A percentile compares a stretch with the other conserved stretches of the same genome.
phyloP scores from a whole-genome alignment of 2,888 invertebrate genomes.

The Plagodis dolabraria region DNA sequence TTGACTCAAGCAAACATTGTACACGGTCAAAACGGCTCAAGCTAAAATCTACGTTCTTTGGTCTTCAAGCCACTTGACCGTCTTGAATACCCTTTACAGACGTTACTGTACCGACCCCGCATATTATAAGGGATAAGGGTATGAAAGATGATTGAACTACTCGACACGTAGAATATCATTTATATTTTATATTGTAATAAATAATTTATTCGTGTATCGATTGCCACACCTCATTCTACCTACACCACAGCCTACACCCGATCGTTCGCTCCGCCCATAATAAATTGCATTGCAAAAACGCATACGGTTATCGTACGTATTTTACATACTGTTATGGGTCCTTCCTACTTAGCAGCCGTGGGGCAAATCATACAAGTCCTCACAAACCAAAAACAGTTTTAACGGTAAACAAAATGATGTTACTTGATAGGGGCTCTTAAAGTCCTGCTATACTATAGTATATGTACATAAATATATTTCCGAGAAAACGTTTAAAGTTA shows the following conservation, averaged over 20 bases:
- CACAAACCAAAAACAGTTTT: conserved; percentile 27
- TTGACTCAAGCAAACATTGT: no score
- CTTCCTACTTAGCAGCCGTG: conserved; percentile 8
- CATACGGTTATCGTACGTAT: conserved; percentile 14
- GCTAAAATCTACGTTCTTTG: no score
- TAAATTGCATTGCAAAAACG: conserved; percentile 28
- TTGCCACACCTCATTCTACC: conserved; percentile 28
- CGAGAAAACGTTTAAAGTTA: conserved; percentile 25
- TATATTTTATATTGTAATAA: no score
- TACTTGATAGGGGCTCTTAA: conserved; percentile 44
- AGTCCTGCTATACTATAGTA: no score
- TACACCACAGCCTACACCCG: conserved; percentile 31
- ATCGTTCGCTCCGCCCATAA: conserved; percentile 34
- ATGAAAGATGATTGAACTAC: no score
- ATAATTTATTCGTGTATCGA: conserved; percentile 27
- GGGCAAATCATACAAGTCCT: conserved; percentile 23
- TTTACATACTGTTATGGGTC: conserved; percentile 14
- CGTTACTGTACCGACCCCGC: no score
- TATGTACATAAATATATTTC: conserved; percentile 2
- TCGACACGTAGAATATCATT: not conserved
- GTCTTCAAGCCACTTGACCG: no score
- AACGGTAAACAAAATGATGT: conserved; percentile 47
- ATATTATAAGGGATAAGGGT: no score
- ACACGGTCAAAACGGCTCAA: no score
- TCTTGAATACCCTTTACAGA: no score